phyloP scores from a whole-genome alignment of 2,888 invertebrate species.

The Diloba caeruleocephala region DNA sequence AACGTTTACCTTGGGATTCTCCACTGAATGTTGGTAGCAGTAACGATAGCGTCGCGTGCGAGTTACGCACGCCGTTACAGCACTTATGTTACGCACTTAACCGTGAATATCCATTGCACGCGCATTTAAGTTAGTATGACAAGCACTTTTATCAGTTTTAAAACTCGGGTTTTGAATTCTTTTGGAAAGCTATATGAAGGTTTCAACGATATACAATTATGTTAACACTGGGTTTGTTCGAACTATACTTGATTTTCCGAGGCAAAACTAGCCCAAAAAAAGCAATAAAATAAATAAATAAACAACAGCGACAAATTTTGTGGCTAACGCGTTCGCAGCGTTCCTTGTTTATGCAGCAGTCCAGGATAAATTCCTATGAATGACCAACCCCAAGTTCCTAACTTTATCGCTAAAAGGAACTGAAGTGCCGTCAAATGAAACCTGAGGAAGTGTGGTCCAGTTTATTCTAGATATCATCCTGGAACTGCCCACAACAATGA shows the following conservation, averaged over 20 bases:
- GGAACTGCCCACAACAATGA: no score
- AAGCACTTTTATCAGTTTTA: neutral
- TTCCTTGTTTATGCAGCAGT: no score
- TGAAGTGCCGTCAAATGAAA: no score
- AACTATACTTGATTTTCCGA: neutral
- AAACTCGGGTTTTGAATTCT: neutral
- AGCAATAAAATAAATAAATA: neutral
- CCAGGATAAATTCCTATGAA: no score
- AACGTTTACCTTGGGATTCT: slow-evolving; percentile 2
- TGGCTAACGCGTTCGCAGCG: neutral
- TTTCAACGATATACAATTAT: neutral
- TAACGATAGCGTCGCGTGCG: neutral
- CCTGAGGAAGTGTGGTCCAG: no score
- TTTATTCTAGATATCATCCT: no score
- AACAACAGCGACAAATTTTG: neutral
- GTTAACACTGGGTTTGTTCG: neutral
- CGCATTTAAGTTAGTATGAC: neutral
- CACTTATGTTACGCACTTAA: neutral
- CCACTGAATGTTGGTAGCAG: neutral
- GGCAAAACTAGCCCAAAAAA: neutral
- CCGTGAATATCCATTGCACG: slow-evolving; percentile 1
- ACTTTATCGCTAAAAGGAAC: no score
- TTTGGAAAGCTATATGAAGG: neutral
- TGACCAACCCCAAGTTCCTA: no score
- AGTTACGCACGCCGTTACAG: neutral